Base-by-base conservation (phyloP, 2,888 invertebrate species). In the Eupelmus urozonus region DNA sequence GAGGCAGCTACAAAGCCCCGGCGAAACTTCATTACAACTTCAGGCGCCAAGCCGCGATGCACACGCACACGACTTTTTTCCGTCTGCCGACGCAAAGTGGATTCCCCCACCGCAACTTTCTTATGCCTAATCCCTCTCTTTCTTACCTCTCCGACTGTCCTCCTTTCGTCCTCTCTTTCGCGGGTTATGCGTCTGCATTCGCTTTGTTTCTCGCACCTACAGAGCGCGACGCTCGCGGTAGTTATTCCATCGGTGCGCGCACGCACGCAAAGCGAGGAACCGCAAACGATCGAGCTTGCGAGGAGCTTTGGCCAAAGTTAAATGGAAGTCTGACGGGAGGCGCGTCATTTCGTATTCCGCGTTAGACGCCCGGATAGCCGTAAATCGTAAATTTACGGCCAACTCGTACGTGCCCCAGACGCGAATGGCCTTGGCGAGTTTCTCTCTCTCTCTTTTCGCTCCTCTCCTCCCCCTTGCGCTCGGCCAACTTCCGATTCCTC, bases 301-400 rank as follows among this genome's bases (percentile, higher is more conserved):
- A 16, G 57, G 69, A 55, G 76, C 55, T 80, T 80, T 72, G 69
- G 70, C 78, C 75, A 74, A 80, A 82, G 80, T 82, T 82, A 81
- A 83, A 82, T 82, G 81, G 80, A 79, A 81, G 79, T 78, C 79
- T 67, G 78, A 80, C 65, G 75, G 74, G 20, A 59, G 60, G 51
- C 42, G 57, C 65, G 62, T 80, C 81, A 82, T 82, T 83, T 81
- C 65, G 82, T 82, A 84, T 84, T 82, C 82, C 79, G 78, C 80
- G 78, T 80, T 79, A 81, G 79, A 78, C 73, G 79, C 66, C 80
- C 81, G 81, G 77, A 78, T 75, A 81, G 82, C 81, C 81, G 82
- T 83, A 83, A 84, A 81, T 82, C 79, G 81, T 82, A 79, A 81
- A 84, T 84, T 84, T 83, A 83, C 82, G 81, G 80, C 79, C 80